Conservation (phyloP, 2,113 vertebrate genomes). For the Heterotilapia buettikoferi region DNA sequence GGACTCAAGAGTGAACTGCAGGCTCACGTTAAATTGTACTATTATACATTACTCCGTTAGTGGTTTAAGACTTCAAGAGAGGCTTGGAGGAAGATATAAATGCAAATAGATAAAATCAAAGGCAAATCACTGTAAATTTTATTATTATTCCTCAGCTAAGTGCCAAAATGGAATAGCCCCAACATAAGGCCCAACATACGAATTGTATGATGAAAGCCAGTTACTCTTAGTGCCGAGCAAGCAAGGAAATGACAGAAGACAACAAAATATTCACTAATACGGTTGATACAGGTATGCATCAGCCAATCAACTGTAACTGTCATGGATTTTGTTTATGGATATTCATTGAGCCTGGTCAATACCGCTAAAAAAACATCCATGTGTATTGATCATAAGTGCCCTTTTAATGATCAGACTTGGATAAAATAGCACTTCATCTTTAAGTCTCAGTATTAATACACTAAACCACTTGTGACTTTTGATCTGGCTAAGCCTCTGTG, state of each 20-base stretch:
- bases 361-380: background rate
- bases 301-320: slow-evolving; percentile 13
- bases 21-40: slow-evolving; percentile 8
- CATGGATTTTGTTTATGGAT: slow-evolving; percentile 4
- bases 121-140: slow-evolving; percentile 27
- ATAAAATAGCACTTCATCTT: background rate
- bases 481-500: background rate
- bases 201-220: slow-evolving; percentile 41
- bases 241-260: slow-evolving; percentile 49
- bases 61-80: slow-evolving; percentile 26
- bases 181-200: slow-evolving; percentile 15
- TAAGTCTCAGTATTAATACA: background rate
- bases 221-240: slow-evolving; percentile 36
- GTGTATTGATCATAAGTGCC: background rate
- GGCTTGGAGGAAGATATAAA: slow-evolving; percentile 22
- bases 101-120: slow-evolving; percentile 61
- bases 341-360: background rate
- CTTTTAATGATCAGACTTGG: background rate
- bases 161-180: slow-evolving; percentile 17
- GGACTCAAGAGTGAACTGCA: background rate
- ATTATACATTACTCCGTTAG: slow-evolving; percentile 23
- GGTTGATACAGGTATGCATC: background rate
- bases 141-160: background rate
- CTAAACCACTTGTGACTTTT: background rate
- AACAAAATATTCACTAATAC: slow-evolving; percentile 22